phyloP scores from a whole-genome alignment of 1,140 invertebrate genomes.

The Dinoponera quadriceps region DNA sequence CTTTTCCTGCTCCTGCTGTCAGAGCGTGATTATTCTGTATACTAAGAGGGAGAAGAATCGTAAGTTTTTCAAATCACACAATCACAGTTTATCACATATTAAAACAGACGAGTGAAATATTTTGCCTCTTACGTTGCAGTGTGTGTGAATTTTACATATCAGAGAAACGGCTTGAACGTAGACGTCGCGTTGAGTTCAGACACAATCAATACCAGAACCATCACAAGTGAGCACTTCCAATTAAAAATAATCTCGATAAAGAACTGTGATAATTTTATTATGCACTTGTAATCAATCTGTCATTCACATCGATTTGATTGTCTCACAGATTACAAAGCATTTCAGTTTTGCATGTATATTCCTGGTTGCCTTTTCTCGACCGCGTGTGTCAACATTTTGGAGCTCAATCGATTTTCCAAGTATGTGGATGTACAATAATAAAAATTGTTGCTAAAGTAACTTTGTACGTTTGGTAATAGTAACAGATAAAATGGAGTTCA shows the following conservation, averaged over 20 bases:
- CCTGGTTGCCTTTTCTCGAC: slow-evolving; percentile 79
- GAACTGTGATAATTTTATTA: slow-evolving; percentile 21
- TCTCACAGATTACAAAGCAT: slow-evolving; percentile 71
- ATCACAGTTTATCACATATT: slow-evolving; percentile 27
- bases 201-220: slow-evolving; percentile 65
- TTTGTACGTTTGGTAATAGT: neutral
- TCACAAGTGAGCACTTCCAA: slow-evolving; percentile 71
- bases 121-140: slow-evolving; percentile 68
- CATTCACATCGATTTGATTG: slow-evolving; percentile 22
- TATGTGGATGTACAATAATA: slow-evolving; percentile 35
- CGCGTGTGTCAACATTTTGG: slow-evolving; percentile 76
- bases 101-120: neutral
- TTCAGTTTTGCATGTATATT: slow-evolving; percentile 75
- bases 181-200: slow-evolving; percentile 74
- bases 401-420: slow-evolving; percentile 74
- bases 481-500: neutral
- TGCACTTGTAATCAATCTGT: neutral
- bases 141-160: slow-evolving; percentile 78
- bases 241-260: neutral
- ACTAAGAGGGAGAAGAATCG: slow-evolving; percentile 66
- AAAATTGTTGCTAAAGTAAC: neutral
- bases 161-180: slow-evolving; percentile 71
- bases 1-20: slow-evolving; percentile 75
- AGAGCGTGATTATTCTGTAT: slow-evolving; percentile 74
- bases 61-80: slow-evolving; percentile 62